Evolutionary conservation across 2,113 vertebrate genomes (phyloP), one percentile per base, ranked within the genome.

Genomic region (Percina caprodes): DNA sequence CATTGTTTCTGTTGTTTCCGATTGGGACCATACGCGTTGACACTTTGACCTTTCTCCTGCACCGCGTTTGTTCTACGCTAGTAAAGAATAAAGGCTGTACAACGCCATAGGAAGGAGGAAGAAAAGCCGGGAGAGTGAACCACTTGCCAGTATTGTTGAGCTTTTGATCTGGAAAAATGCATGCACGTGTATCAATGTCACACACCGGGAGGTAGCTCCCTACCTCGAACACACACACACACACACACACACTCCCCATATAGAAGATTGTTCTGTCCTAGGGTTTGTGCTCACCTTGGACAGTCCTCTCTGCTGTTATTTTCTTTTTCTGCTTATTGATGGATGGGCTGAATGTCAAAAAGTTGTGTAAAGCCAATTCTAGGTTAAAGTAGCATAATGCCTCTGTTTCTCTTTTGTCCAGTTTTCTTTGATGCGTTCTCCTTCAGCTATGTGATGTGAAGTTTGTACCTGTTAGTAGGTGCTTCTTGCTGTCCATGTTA

Each of bases 31-130:
- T 39, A 46, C 55, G 66, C 67, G 59, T 82, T 89, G 71, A 86
- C 82, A 82, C 77, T 39, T 48, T 88, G 88, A 75, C 85, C 90
- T 91, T 89, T 92, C 75, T 85, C 14, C 58, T 33, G 65, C 10
- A 8, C 60, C 26, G 23, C 21, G 5, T 71, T 76, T 87, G 58
- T 80, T 73, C 70, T 60, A 15, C 3, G 23, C 33, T 62, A 18
- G 52, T 68, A 7, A 14, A 70, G 56, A 69, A 42, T 24, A 79
- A 74, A 63, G 72, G 2, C 23, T 24, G 30, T 26, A 35, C 61
- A 84, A 69, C 82, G 77, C 77, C 79, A 39, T 35, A 21, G 49
- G 66, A 80, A 52, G 46, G 55, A 58, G 61, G 59, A 59, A 54
- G 42, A 46, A 69, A 21, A 74, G 58, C 67, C 13, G 6, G 65